Percentiles rank a stretch among this genome's conserved stretches.
phyloP scores from a whole-genome alignment of 2,113 vertebrate species.

The Boleophthalmus pectinirostris region DNA sequence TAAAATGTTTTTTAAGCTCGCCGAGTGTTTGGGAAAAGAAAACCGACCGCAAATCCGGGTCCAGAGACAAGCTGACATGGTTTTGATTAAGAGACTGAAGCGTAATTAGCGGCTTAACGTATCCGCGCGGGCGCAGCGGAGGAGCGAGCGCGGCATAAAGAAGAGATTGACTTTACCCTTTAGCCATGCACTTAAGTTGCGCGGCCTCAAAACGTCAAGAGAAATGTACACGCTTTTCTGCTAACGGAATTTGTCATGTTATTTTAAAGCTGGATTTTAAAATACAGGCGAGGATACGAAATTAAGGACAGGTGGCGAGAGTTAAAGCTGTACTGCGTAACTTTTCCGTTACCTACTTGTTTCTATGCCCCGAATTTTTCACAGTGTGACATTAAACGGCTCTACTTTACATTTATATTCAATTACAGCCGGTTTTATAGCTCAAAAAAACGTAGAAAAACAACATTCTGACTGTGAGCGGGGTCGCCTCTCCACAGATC shows the following conservation, averaged over 20 bases:
- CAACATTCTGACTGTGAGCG: too few species aligned
- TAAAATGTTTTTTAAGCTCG: slow-evolving; percentile 75
- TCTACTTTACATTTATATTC: too few species aligned
- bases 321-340: too few species aligned
- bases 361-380: too few species aligned
- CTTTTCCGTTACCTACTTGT: too few species aligned
- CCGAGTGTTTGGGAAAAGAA: slow-evolving; percentile 65
- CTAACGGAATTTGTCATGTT: not conserved
- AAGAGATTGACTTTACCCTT: slow-evolving; percentile 19
- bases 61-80: slow-evolving; percentile 72
- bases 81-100: slow-evolving; percentile 74
- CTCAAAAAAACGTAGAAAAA: too few species aligned
- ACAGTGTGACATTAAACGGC: too few species aligned
- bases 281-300: not conserved
- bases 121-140: slow-evolving; percentile 40
- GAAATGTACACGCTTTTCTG: not conserved
- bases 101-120: slow-evolving; percentile 77
- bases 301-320: too few species aligned
- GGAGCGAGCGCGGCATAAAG: slow-evolving; percentile 29
- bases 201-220: not conserved
- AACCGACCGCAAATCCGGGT: slow-evolving; percentile 69
- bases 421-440: too few species aligned
- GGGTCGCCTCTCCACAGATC: too few species aligned
- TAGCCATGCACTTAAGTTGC: slow-evolving; percentile 18
- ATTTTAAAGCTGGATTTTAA: not conserved